phyloP scores from a whole-genome alignment of 1,140 invertebrate genomes.

The Zophobas morio region DNA sequence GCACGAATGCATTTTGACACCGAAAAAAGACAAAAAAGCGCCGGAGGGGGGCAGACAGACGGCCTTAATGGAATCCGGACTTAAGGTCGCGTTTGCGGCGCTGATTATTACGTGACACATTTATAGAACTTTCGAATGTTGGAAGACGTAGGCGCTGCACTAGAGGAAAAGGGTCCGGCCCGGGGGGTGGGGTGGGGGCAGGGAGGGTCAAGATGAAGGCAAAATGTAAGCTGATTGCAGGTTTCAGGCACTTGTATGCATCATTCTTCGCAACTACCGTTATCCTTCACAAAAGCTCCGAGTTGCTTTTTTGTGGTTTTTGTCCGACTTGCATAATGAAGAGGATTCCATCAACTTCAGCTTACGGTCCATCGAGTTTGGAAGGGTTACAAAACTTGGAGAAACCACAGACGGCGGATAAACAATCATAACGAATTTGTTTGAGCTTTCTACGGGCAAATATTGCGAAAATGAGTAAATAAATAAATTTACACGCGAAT shows the following conservation, averaged over 20 bases:
- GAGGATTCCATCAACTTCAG: slow-evolving; percentile 9
- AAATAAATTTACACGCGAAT: slow-evolving; percentile 31
- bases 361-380: slow-evolving; percentile 13
- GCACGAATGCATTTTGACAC: slow-evolving; percentile 51
- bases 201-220: neutral
- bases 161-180: neutral
- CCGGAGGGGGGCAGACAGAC: slow-evolving; percentile 14
- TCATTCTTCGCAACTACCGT: slow-evolving; percentile 34
- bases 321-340: slow-evolving; percentile 38
- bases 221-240: slow-evolving; percentile 22
- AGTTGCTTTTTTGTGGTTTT: slow-evolving; percentile 14
- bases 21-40: slow-evolving; percentile 51
- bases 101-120: slow-evolving; percentile 39
- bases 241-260: slow-evolving; percentile 13
- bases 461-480: slow-evolving; percentile 25
- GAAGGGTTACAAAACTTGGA: slow-evolving; percentile 11
- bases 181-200: neutral
- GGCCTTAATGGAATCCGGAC: slow-evolving; percentile 2
- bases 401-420: slow-evolving; percentile 15
- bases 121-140: slow-evolving; percentile 35
- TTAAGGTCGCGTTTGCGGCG: slow-evolving; percentile 23
- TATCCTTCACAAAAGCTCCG: slow-evolving; percentile 32
- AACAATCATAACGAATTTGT: neutral
- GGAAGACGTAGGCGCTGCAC: slow-evolving; percentile 16
- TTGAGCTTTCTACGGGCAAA: slow-evolving; percentile 24